Evolutionary conservation across 2,113 vertebrate genomes (phyloP).

Genomic region (Procavia capensis): DNA sequence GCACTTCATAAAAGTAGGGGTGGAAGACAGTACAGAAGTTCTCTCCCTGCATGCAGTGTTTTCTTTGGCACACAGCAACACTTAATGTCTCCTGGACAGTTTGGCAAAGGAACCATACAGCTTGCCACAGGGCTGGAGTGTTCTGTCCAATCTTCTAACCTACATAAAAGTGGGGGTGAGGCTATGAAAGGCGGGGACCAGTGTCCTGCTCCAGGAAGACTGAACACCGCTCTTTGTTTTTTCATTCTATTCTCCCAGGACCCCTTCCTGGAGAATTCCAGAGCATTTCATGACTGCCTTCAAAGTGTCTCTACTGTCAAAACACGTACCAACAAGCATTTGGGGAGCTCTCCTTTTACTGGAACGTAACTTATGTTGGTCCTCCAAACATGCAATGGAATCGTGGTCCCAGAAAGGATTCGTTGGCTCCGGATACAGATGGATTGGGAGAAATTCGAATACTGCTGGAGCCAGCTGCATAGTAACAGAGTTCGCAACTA

Average conservation of each 20-base stretch:
- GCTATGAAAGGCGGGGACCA: neutral
- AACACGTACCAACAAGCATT: neutral
- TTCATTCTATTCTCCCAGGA: neutral
- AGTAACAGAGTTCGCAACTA: neutral
- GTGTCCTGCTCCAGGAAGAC: neutral
- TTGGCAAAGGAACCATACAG: slow-evolving; percentile 78
- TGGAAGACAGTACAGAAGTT: neutral
- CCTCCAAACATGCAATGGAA: neutral
- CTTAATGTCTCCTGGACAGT: slow-evolving; percentile 68
- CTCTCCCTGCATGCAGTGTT: slow-evolving; percentile 65
- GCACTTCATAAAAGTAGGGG: slow-evolving; percentile 78
- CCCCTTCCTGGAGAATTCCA: neutral
- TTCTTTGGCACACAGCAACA: slow-evolving; percentile 77
- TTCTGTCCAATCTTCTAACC: neutral
- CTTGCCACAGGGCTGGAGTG: too few relatives aligned
- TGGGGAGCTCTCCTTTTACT: neutral
- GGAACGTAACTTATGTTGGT: neutral
- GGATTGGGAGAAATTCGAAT: neutral
- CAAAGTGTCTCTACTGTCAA: neutral
- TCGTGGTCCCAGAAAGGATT: neutral
- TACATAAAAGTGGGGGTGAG: neutral
- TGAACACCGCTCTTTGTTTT: neutral
- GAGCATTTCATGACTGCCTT: neutral
- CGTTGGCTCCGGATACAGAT: neutral
- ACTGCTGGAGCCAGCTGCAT: neutral